Evolutionary conservation across 2,888 invertebrate species (phyloP).

Genomic region (Rotaria macrura): DNA sequence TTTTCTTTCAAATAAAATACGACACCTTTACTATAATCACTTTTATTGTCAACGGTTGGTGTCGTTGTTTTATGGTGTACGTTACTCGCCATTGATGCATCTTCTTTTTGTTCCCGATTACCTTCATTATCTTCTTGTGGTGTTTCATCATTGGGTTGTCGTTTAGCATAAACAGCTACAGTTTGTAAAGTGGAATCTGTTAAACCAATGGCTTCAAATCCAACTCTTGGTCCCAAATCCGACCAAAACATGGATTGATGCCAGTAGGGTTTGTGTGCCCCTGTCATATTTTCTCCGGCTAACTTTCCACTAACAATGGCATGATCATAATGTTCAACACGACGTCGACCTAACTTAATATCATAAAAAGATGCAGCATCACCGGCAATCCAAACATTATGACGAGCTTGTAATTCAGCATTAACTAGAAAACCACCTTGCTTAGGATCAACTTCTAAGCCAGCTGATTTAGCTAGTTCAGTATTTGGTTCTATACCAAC

Average conservation of each 20-base stretch:
- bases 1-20: conserved; percentile 75
- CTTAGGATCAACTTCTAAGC: conserved; percentile 66
- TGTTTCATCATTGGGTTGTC: conserved; percentile 55
- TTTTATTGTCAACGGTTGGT: conserved; percentile 39
- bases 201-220: conserved; percentile 83
- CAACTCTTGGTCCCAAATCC: conserved; percentile 77
- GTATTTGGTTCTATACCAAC: conserved; percentile 72
- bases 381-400: conserved; percentile 65
- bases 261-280: conserved; percentile 64
- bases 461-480: conserved; percentile 63
- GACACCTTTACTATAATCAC: conserved; percentile 70
- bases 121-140: conserved; percentile 38
- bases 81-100: not conserved
- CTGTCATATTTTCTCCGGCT: conserved; percentile 93
- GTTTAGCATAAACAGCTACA: conserved; percentile 73
- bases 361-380: conserved; percentile 52
- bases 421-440: conserved; percentile 79
- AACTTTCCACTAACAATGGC: conserved; percentile 85
- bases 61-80: not conserved
- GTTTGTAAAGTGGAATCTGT: conserved; percentile 68
- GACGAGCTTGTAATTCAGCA: conserved; percentile 67
- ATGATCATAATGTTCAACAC: conserved; percentile 94
- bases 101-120: conserved; percentile 22
- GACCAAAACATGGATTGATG: conserved; percentile 97
- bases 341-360: conserved; percentile 68